Conservation (phyloP, 2,113 vertebrate genomes). For the Xenopus borealis region DNA sequence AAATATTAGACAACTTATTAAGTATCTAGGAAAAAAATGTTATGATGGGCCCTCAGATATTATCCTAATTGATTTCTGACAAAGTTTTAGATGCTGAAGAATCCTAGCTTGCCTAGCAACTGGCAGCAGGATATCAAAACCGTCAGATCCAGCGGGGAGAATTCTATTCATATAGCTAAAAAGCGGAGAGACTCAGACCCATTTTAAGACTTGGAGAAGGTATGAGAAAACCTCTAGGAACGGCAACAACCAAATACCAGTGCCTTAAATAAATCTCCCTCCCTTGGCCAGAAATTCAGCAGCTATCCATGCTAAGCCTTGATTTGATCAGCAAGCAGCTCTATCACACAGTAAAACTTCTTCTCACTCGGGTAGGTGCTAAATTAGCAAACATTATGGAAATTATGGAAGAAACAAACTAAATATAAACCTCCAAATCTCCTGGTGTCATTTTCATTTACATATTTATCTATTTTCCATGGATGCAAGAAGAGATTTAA, state of each 20-base stretch:
- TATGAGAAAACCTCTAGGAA: slow-evolving; percentile 21
- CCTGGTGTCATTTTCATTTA: slow-evolving; percentile 25
- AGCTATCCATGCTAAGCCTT: slow-evolving; percentile 2
- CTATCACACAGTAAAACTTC: background rate
- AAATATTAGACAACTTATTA: no score
- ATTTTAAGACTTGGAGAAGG: background rate
- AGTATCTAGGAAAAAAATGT: no score
- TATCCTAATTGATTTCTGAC: no score
- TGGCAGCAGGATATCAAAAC: no score
- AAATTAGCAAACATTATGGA: slow-evolving; percentile 39
- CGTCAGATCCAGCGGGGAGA: no score
- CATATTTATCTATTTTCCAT: slow-evolving; percentile 22
- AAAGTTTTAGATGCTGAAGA: no score
- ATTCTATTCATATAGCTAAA: no score
- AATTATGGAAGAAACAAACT: slow-evolving; percentile 16
- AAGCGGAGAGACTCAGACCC: background rate
- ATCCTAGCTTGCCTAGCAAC: no score
- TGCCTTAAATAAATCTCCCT: slow-evolving; percentile 5
- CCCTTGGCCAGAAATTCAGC: slow-evolving; percentile 5
- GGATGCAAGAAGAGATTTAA: background rate
- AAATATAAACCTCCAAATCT: slow-evolving; percentile 12
- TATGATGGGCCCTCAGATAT: no score
- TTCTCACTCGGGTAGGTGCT: background rate
- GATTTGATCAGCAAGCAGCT: background rate
- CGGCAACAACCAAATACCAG: slow-evolving; percentile 1